Conservation (phyloP, 2,797 vertebrate genomes). For the Anguilla megastoma region DNA sequence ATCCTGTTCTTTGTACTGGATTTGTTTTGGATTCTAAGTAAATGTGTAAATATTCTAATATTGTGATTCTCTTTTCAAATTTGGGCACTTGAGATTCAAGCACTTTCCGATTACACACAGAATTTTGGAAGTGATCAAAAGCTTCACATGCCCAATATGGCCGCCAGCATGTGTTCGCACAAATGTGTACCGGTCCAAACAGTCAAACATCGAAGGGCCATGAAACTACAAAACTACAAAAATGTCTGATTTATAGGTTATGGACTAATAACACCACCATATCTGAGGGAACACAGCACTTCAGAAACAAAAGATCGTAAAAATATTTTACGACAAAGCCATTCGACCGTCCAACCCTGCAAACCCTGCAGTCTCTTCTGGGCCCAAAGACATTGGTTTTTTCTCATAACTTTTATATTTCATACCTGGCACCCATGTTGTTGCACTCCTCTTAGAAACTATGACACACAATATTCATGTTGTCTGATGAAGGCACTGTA, state of each 20-base stretch:
- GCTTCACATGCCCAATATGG: background rate
- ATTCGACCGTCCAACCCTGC: background rate
- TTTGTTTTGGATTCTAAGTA: background rate
- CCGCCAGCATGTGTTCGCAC: background rate
- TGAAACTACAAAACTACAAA: background rate
- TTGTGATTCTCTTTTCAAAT: background rate
- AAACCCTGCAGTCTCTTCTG: background rate
- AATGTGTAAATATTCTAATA: background rate
- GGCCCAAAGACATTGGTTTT: background rate
- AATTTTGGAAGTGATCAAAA: background rate
- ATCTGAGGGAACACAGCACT: background rate
- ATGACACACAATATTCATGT: too few relatives aligned
- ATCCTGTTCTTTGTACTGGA: background rate
- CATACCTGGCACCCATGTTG: background rate
- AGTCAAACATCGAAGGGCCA: background rate
- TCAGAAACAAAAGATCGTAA: background rate
- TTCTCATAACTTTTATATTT: background rate
- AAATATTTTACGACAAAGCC: background rate
- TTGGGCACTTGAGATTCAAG: background rate
- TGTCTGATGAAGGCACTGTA: too few relatives aligned
- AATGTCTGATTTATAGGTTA: background rate
- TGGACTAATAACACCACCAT: background rate
- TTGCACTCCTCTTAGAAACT: background rate
- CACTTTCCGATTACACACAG: background rate
- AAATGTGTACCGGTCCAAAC: background rate